These are phyloP conservation scores for Amphimallon solstitiale DNA, from an alignment of 2,888 invertebrate genomes.

Conservation along the genomic window DNA sequence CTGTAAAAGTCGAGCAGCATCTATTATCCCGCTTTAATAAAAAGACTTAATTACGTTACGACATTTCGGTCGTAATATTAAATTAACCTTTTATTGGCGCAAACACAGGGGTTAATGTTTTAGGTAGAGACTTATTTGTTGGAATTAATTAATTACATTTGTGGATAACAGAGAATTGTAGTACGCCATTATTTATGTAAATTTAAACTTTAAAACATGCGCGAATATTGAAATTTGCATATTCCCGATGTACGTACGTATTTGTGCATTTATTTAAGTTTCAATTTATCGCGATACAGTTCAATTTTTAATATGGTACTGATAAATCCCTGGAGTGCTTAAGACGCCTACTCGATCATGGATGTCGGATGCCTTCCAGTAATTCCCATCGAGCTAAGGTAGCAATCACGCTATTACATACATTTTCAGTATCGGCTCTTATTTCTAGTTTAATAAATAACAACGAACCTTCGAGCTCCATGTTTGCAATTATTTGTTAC, in stretches of 20 bases:
- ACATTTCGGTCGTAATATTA: conserved; percentile 31
- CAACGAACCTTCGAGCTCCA: background rate
- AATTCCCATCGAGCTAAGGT: conserved; percentile 2
- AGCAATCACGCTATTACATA: conserved; percentile 29
- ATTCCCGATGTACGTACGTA: background rate
- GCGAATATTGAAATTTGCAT: conserved; percentile 3
- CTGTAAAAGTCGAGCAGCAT: conserved; percentile 34
- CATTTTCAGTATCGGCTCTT: conserved; percentile 28
- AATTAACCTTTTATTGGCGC: conserved; percentile 28
- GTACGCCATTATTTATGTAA: conserved; percentile 8
- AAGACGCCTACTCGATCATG: background rate
- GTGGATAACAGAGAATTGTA: background rate
- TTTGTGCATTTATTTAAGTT: background rate
- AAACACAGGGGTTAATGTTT: conserved; percentile 12
- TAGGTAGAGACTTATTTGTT: conserved; percentile 28
- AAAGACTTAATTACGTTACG: conserved; percentile 29
- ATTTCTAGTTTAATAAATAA: conserved; percentile 18
- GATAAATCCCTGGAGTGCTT: background rate
- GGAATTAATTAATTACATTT: conserved; percentile 13
- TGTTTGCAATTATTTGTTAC: background rate
- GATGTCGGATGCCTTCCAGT: conserved; percentile 13
- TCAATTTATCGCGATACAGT: conserved; percentile 2
- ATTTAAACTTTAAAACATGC: conserved; percentile 4
- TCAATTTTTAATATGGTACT: background rate
- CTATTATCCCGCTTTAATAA: conserved; percentile 30